phyloP scores from a whole-genome alignment of 2,797 vertebrate genomes.

The Apogon hyalosoma region DNA sequence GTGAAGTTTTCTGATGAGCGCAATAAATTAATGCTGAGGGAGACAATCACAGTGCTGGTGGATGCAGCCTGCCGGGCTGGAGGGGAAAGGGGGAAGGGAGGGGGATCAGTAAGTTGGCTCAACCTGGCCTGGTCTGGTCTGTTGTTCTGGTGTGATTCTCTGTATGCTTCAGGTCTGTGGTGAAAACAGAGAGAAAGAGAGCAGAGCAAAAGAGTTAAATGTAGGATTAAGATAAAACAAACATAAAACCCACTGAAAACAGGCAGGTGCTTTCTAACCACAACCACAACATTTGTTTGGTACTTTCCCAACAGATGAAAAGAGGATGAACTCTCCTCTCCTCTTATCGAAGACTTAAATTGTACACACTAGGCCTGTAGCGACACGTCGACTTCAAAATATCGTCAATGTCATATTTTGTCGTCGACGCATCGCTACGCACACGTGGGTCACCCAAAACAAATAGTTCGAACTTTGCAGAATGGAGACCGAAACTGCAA shows the following conservation, averaged over 20 bases:
- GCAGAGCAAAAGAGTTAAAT: conserved; percentile 9
- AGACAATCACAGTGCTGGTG: conserved; percentile 31
- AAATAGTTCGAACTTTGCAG: no score
- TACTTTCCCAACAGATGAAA: not conserved
- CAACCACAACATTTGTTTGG: conserved; percentile 13
- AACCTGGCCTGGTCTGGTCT: conserved; percentile 50
- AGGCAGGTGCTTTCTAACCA: conserved; percentile 20
- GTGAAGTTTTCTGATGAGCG: conserved; percentile 63
- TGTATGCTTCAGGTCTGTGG: conserved; percentile 64
- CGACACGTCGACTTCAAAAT: no score
- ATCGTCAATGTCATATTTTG: no score
- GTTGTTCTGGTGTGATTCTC: conserved; percentile 52
- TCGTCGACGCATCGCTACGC: no score
- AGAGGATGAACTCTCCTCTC: not conserved
- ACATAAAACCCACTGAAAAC: not conserved
- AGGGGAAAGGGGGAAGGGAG: conserved; percentile 14
- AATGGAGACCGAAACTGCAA: no score
- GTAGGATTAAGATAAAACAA: conserved; percentile 1
- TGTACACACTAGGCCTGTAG: no score
- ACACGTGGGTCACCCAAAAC: no score
- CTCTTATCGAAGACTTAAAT: no score
- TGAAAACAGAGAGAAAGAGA: conserved; percentile 30
- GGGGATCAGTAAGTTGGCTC: conserved; percentile 28
- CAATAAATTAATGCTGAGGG: conserved; percentile 41
- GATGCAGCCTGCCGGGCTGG: conserved; percentile 45